Base-by-base conservation (phyloP, 2,797 vertebrate genomes). In the Periophthalmus magnuspinnatus region DNA sequence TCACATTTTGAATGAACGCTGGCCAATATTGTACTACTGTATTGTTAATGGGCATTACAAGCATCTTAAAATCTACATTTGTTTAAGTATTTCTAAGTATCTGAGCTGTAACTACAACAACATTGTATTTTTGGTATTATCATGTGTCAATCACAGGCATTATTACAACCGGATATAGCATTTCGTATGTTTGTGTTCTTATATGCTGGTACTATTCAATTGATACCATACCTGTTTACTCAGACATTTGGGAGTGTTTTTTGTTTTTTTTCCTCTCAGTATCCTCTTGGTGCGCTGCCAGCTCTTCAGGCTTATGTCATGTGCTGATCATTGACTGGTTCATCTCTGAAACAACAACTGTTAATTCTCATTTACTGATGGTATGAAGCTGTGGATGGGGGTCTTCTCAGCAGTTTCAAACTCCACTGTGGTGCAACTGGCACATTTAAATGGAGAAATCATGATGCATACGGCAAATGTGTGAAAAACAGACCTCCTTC, bases 241-340 rank as follows among this genome's bases (percentile, higher is more conserved):
- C 52, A 75, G 73, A 65, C 60, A 32, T 70, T 80, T 66, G 75
- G 79, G 72, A 74, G 78, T 79, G 69, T 83, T 52, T 76, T 74
- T 41, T 11, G 38, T 41, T 41, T 41, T 41, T 38, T 76, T 22
- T 11, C 8, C 55, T 55, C 69, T 77, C 64, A 54, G 74, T 68
- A 75, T 83, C 68, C 65, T 55, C 16, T 78, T 90, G 86, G 88
- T 81, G 9, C 0, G 5, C 16, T 52, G 81, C 89, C 88, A 87
- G 78, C 60, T 17, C 81, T 72, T 65, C 75, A 71, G 84, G 81
- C 80, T 70, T 16, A 28, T 66, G 77, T 79, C 82, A 84, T 83
- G 78, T 72, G 80, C 67, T 82, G 69, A 85, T 86, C 78, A 82
- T 75, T 86, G 70, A 57, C 72, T 57, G 65, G 79, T 73, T 67